A percentile compares a stretch with the other conserved stretches of the same genome.
Conservation (phyloP, 2,888 invertebrate genomes). For the Nematopogon swammerdamellus region DNA sequence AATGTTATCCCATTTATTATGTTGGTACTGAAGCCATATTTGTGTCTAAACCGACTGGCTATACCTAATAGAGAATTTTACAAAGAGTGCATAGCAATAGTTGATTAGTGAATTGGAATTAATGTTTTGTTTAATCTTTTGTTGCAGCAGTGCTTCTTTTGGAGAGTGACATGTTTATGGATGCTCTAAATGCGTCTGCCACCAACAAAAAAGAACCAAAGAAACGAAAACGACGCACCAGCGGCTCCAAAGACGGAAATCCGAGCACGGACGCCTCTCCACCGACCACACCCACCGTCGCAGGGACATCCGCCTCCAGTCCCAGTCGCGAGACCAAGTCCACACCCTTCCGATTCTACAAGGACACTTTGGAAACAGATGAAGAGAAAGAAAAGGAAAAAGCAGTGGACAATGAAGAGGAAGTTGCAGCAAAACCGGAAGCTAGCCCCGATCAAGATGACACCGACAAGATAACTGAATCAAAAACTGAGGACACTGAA, state of each 20-base stretch:
- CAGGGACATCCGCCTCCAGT: constrained; percentile 25
- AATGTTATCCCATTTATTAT: too few relatives aligned
- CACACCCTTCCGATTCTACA: constrained; percentile 78
- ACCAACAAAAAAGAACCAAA: constrained; percentile 72
- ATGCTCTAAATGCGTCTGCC: constrained; percentile 77
- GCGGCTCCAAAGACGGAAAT: constrained; percentile 65
- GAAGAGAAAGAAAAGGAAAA: constrained; percentile 54
- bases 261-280: constrained; percentile 47
- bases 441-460: constrained; percentile 13
- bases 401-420: constrained; percentile 16
- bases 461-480: constrained; percentile 15
- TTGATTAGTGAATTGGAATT: too few relatives aligned
- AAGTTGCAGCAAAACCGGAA: constrained; percentile 21
- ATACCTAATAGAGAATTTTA: too few relatives aligned
- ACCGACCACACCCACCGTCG: constrained; percentile 50
- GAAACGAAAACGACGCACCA: constrained; percentile 74
- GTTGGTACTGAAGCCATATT: too few relatives aligned
- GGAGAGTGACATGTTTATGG: constrained; percentile 93
- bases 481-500: constrained; percentile 22
- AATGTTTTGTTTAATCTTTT: constrained; percentile 18
- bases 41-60: too few relatives aligned
- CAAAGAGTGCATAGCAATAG: too few relatives aligned
- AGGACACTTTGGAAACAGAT: constrained; percentile 81
- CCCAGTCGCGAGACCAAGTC: constrained; percentile 44
- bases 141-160: constrained; percentile 71